Percentiles rank a stretch among this genome's conserved stretches.
Evolutionary conservation across 2,888 invertebrate genomes (phyloP).

Genomic region (Ditylenchus weischeri): DNA sequence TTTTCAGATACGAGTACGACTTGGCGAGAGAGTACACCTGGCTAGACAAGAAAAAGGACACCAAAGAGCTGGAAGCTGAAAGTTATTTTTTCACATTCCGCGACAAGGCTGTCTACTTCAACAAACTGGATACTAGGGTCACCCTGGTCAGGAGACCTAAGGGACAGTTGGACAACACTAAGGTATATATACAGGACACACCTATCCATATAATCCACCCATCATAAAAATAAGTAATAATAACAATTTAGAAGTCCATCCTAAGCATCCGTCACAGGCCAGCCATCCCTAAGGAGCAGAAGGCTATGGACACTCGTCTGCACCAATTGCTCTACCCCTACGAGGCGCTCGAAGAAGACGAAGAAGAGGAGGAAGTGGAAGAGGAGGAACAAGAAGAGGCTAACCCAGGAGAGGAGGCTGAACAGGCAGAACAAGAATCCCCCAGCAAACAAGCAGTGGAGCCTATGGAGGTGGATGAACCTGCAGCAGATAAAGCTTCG

Average conservation of each 20-base stretch:
- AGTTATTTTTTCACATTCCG: conserved; percentile 62
- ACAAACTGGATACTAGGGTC: conserved; percentile 63
- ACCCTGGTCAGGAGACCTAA: conserved; percentile 30
- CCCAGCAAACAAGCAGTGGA: conserved; percentile 11
- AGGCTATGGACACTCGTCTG: conserved; percentile 13
- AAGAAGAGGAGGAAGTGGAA: conserved; percentile 15
- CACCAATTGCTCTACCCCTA: conserved; percentile 9
- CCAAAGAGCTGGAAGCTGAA: conserved; percentile 61
- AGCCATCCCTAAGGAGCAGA: conserved; percentile 8
- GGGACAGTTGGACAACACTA: conserved; percentile 3
- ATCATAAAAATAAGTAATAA: neutral
- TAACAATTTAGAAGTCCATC: conserved; percentile 12
- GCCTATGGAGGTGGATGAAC: conserved; percentile 8
- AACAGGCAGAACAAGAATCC: conserved; percentile 15
- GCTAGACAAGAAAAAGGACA: conserved; percentile 83
- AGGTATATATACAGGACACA: too few species aligned
- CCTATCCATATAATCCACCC: too few species aligned
- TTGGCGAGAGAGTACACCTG: conserved; percentile 98
- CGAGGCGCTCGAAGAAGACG: conserved; percentile 5
- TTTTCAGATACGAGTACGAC: conserved; percentile 79
- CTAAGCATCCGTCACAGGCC: conserved; percentile 2
- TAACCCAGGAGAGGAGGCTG: conserved; percentile 16
- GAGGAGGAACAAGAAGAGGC: conserved; percentile 14
- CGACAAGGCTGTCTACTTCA: conserved; percentile 59
- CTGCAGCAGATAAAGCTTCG: conserved; percentile 4